These are phyloP conservation scores for Poeciliopsis presidionis DNA, from an alignment of 2,797 vertebrate genomes.

Conservation along the genomic window DNA sequence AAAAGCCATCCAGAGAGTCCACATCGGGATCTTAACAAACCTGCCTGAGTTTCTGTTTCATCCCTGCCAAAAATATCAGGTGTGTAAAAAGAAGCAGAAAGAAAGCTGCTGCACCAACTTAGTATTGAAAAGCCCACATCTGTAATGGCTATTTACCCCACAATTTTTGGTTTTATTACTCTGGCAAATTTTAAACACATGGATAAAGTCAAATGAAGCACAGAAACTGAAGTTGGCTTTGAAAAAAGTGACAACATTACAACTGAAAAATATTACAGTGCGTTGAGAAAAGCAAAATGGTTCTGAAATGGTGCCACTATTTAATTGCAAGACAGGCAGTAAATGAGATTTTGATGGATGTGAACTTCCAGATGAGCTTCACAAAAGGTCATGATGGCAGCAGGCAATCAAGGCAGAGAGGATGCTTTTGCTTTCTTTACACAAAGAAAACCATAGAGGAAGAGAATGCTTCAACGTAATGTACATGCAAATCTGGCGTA, in stretches of 20 bases:
- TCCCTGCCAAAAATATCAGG: slow-evolving; percentile 40
- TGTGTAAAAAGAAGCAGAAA: slow-evolving; percentile 26
- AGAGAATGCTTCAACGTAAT: background rate
- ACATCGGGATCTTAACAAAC: slow-evolving; percentile 31
- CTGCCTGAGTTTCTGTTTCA: slow-evolving; percentile 20
- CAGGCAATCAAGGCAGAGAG: slow-evolving; percentile 52
- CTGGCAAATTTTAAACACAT: slow-evolving; percentile 1
- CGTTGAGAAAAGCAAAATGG: slow-evolving; percentile 34
- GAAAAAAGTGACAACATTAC: slow-evolving; percentile 19
- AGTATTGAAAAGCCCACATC: slow-evolving; percentile 9
- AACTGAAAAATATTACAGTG: slow-evolving; percentile 9
- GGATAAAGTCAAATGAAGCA: slow-evolving; percentile 20
- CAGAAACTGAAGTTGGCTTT: slow-evolving; percentile 13
- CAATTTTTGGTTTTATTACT: slow-evolving; percentile 25
- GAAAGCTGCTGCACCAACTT: slow-evolving; percentile 2
- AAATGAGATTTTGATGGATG: slow-evolving; percentile 69
- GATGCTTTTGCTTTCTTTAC: slow-evolving; percentile 15
- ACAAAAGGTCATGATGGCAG: slow-evolving; percentile 59
- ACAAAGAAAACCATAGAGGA: background rate
- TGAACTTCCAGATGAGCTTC: slow-evolving; percentile 57
- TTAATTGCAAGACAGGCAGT: slow-evolving; percentile 52
- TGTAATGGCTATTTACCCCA: background rate
- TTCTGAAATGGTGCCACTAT: slow-evolving; percentile 48
- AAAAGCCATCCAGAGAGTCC: slow-evolving; percentile 59
- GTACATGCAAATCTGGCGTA: background rate